Evolutionary conservation across 1,140 invertebrate genomes (phyloP).

Genomic region (Apis mellifera): Amel_HAv3.1 CM009932.2:828001-828500

Average conservation of each 20-base stretch:
- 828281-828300: background rate
- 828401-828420: slow-evolving; percentile 48
- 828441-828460: slow-evolving; percentile 10
- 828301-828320: slow-evolving; percentile 2
- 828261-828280: slow-evolving; percentile 8
- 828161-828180: slow-evolving; percentile 12
- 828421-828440: slow-evolving; percentile 4
- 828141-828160: background rate
- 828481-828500: background rate
- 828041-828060: too few species aligned
- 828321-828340: slow-evolving; percentile 48
- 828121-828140: too few species aligned
- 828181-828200: background rate
- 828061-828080: too few species aligned
- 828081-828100: too few species aligned
- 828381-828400: background rate
- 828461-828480: slow-evolving; percentile 18
- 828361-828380: slow-evolving; percentile 30
- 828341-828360: slow-evolving; percentile 27
- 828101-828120: too few species aligned
- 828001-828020: too few species aligned
- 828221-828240: slow-evolving; percentile 8
- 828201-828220: background rate
- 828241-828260: slow-evolving; percentile 1
- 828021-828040: too few species aligned